Base-by-base conservation (phyloP, 2,113 vertebrate species). In the Setophaga kirtlandii region DNA sequence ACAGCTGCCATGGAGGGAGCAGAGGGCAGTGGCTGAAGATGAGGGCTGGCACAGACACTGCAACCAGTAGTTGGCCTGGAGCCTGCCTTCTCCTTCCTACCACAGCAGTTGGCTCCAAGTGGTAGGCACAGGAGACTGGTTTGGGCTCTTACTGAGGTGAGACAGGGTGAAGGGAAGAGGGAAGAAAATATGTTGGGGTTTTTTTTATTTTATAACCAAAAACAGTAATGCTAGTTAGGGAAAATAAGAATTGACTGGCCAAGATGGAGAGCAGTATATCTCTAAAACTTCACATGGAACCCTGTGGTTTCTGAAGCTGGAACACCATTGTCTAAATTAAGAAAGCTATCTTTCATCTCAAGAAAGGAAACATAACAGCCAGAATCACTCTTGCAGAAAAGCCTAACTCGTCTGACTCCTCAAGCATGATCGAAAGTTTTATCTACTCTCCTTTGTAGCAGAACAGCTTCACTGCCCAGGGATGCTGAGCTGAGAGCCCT, bases 281-380 rank as follows among this genome's bases (percentile, higher is more conserved):
- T n/a, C 47, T 52, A 69, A 55, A 90, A 39, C 19, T 70, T 75
- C 80, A 59, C 50, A 55, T 1, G 39, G 71, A 92, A 86, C 67
- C 28, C 27, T 80, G 83, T 83, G 76, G 50, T 83, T 90, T 89
- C 68, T 81, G 86, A 92, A 76, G 83, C 27, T 67, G 52, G 91
- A 74, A 85, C 86, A 89, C 16, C 56, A 59, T 6, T 87, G 47
- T 33, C 55, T 83, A 88, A 93, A 86, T 83, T 83, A 89, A 87
- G 76, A 90, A 75, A 94, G 62, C 58, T 80, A 53, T 86, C 82
- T 92, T 81, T 80, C 47, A 47, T 55, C 59, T 88, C 60, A 70
- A 70, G 46, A 77, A 88, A 90, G 33, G 71, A 90, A 93, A 77
- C 1, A 1, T 42, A 80, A 88, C 74, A 70, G 39, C 19, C 41